Evolutionary conservation across 2,113 vertebrate species (phyloP), one percentile per base, ranked within the genome.

Genomic region (Equus quagga): DNA sequence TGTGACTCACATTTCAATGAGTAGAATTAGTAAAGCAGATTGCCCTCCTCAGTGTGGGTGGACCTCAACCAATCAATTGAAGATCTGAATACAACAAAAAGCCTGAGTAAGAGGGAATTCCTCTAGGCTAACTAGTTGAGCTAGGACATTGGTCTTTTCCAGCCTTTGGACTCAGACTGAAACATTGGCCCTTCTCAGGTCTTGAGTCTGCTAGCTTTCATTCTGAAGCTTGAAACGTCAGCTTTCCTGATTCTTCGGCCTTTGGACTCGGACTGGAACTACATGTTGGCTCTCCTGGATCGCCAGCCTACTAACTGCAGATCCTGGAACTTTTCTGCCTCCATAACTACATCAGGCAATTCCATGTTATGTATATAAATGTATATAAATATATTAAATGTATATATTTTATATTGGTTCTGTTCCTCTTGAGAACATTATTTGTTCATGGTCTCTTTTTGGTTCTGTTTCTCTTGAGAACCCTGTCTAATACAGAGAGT

Each of bases 381-480:
- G 4, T 60, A 60, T 31, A 64, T 46, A 54, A 54, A 54, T 54
- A 49, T 49, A 24, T 64, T 64, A 58, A 5, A 75, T 56, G 31
- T 17, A 28, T n/a, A 56, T 69, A 13, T 33, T 72, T 87, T 56
- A 28, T 28, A 81, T 81, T 54, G 19, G 28, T 64, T 51, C 18
- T 96, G 1, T 94, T 76, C 54, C 41, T 87, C 10, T 79, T n/a
- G 62, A 88, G 62, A 89, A 87, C 17, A 4, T 17, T 94, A 24
- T 56, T n/a, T 51, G 33, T 56, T 80, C 33, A 36, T 36, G 54
- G 51, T 56, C 56, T 56, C 51, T 56, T 19, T 56, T 56, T 83
- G 10, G 33, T 13, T 73, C 8, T 96, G 4, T 96, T 92, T 89
- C 41, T 86, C 31, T 88, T 64, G 75, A 96, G 58, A 88, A 89